Evolutionary conservation across 1,140 invertebrate genomes (phyloP), one percentile per base, ranked within the genome.

Genomic region (Whitmania pigra): DNA sequence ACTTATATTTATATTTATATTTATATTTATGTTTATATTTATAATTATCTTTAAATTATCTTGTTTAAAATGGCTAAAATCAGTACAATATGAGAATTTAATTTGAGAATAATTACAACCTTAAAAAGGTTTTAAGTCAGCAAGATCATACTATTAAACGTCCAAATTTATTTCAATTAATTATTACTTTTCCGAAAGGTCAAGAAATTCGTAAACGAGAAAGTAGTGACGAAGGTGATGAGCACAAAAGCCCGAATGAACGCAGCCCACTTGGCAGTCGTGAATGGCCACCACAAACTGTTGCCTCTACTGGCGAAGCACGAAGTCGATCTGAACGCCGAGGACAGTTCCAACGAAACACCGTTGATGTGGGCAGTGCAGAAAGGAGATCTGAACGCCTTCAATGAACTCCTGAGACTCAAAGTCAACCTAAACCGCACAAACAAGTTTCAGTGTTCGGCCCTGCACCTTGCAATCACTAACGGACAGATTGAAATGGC

Each of bases 361-460:
- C 57, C 57, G 11, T 31, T 63, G 57, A 63, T 63, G 57, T 63
- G 57, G 57, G 57, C 57, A 31, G 57, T 63, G 7, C 22, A 25
- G 15, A 63, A 63, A 31, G 29, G 57, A 31, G 15, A 63, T 17
- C 29, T 63, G 57, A 15, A 25, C 18, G 15, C 57, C 3, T 63
- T 63, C 57, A 63, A 63, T 3, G 57, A 63, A 63, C 57, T 63
- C 11, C 9, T 63, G 22, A 22, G 57, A 7, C 57, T 63, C 11
- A 18, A 18, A 11, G 57, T 31, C 29, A 13, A 63, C 29, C 22
- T 17, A 15, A 63, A 63, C 15, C 15, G 29, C 57, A 31, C 22
- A 11, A 31, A 63, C 57, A 22, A 25, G 15, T 63, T 25, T 31
- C 22, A 63, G 22, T 63, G 57, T 18, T 25, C 57, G 2, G 22